Evolutionary conservation across 2,888 invertebrate species (phyloP), one percentile per base, ranked within the genome.

Genomic region (Oligia latruncula): DNA sequence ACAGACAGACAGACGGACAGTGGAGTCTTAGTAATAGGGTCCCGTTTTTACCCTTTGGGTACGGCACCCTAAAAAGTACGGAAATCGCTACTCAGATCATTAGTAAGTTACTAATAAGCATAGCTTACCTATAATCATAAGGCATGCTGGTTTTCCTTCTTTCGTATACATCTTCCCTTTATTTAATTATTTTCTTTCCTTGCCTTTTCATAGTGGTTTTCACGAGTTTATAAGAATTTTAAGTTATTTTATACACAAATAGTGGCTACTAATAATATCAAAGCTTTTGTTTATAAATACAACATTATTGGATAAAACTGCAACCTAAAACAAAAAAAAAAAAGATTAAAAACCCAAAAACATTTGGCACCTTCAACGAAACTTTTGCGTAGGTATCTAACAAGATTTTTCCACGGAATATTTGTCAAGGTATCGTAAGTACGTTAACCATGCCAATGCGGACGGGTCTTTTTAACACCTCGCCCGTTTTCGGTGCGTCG

Each of bases 381-480:
- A 40, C 20, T 20, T 83, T 77, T 81, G 70, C 35, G 64, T 77
- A 66, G 85, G 71, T 75, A 77, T 81, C 77, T 81, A 87, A 84
- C 73, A 85, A 72, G 85, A 58, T 73, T 60, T 87, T 78, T 75
- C 43, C 77, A 74, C 68, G 49, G 77, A 72, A 77, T 85, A 92
- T 91, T 93, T 92, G 89, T 93, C 91, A 92, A 88, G 82, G 90
- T 89, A 90, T 88, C 89, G 84, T 88, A 90, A 90, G 91, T 91
- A 88, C 90, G 84, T 92, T 90, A 90, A 93, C 93, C 91, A 90
- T 91, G 90, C 86, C 80, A 89, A 88, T 84, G 87, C 87, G 46
- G 80, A 89, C 87, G 90, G 89, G 87, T 90, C 90, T 91, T 94
- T 94, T 94, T 93, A 92, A 92, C 93, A 93, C 93, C 92, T 92